A percentile compares a stretch with the other conserved stretches of the same genome.
Evolutionary conservation across 2,113 vertebrate species (phyloP).

Genomic region (Corapipo altera): DNA sequence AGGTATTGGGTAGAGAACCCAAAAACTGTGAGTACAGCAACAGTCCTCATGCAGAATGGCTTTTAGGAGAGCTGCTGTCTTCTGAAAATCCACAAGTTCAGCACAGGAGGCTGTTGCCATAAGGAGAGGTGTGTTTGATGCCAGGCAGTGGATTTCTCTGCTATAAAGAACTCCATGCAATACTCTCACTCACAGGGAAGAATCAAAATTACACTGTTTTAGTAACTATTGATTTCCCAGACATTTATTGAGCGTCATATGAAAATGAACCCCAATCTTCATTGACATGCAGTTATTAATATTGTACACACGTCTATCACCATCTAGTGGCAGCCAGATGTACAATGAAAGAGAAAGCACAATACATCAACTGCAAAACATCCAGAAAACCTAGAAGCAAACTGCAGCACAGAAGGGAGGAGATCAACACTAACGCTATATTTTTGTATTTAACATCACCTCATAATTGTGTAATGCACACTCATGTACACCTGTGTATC

Average conservation of each 20-base stretch:
- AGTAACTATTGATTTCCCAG: not conserved
- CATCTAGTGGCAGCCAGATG: conserved; percentile 58
- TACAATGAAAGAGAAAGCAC: not conserved
- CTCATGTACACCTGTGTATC: not conserved
- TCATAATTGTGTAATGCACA: not conserved
- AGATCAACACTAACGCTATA: not conserved
- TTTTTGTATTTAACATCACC: not conserved
- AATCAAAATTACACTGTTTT: not conserved
- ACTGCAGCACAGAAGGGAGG: not conserved
- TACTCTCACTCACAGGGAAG: not conserved
- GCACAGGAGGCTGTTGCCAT: not conserved
- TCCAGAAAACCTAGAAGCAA: not conserved
- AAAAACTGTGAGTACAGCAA: not conserved
- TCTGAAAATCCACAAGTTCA: not conserved
- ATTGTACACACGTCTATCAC: conserved; percentile 42
- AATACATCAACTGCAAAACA: not conserved
- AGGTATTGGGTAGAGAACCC: not conserved
- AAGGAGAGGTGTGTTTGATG: not conserved
- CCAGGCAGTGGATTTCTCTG: not conserved
- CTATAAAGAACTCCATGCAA: not conserved
- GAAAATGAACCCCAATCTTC: not conserved
- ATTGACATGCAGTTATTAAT: not conserved
- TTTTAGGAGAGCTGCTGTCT: not conserved
- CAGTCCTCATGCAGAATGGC: not conserved
- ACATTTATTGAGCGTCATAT: not conserved